Conservation (phyloP, 2,797 vertebrate genomes). For the Oreonectes daqikongensis region DNA sequence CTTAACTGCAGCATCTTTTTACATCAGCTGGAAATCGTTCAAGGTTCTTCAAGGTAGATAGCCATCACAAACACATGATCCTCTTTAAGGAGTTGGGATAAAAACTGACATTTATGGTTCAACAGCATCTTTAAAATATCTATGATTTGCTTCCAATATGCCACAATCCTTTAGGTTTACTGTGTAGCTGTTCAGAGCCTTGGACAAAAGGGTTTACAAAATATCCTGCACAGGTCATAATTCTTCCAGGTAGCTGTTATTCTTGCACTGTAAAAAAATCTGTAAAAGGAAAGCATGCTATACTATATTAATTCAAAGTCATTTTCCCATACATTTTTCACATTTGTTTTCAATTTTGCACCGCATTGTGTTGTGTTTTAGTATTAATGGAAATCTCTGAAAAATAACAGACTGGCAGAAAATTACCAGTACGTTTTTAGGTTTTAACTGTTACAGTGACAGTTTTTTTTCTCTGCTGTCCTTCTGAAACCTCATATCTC, state of each 20-base stretch:
- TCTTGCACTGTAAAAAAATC: not conserved
- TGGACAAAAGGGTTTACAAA: not conserved
- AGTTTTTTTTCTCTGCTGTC: too few species aligned
- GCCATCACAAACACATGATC: slow-evolving; percentile 42
- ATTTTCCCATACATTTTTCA: too few species aligned
- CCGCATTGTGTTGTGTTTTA: too few species aligned
- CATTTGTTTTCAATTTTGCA: too few species aligned
- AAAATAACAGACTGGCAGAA: too few species aligned
- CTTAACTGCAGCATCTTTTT: slow-evolving; percentile 34
- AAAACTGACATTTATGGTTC: slow-evolving; percentile 25
- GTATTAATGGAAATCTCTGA: too few species aligned
- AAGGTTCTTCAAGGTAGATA: slow-evolving; percentile 5
- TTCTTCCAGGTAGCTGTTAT: not conserved
- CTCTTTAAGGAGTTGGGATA: slow-evolving; percentile 4
- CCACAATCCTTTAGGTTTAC: not conserved
- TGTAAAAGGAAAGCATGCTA: too few species aligned
- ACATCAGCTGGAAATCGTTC: slow-evolving; percentile 8
- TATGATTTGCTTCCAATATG: not conserved
- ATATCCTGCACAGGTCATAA: not conserved
- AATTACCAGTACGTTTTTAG: not conserved
- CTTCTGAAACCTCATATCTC: too few species aligned
- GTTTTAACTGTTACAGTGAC: too few species aligned
- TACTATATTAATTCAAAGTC: too few species aligned
- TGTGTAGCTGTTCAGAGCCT: not conserved
- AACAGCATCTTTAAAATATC: slow-evolving; percentile 25